Evolutionary conservation across 2,888 invertebrate species (phyloP).

Genomic region (Macaria liturata): DNA sequence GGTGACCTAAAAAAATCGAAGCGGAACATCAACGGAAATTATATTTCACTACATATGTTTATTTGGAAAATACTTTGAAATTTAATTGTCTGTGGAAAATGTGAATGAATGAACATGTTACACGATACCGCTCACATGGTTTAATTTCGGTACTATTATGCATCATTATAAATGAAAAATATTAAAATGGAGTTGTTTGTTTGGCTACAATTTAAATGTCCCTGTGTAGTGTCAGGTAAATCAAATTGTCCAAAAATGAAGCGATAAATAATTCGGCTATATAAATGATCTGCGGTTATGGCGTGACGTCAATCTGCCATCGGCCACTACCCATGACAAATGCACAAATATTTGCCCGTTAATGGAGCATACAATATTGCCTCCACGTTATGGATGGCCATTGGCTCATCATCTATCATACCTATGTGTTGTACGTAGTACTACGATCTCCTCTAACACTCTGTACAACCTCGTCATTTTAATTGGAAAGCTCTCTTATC

Average conservation of each 20-base stretch:
- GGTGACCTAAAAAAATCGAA: conserved; percentile 5
- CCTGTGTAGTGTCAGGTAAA: no score
- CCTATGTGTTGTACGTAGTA: conserved; percentile 17
- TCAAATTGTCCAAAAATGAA: conserved; percentile 15
- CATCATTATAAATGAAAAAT: conserved; percentile 21
- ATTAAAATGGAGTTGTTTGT: no score
- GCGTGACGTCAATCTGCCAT: conserved; percentile 49
- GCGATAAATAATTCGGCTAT: conserved; percentile 31
- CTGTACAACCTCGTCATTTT: conserved; percentile 21
- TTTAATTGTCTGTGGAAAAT: conserved; percentile 27
- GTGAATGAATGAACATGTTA: conserved; percentile 10
- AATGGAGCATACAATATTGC: conserved; percentile 61
- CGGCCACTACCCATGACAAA: conserved; percentile 53
- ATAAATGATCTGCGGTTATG: conserved; percentile 39
- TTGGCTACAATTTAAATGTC: no score
- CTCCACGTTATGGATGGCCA: conserved; percentile 47
- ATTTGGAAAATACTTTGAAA: conserved; percentile 16
- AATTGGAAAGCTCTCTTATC: conserved; percentile 30
- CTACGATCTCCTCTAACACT: conserved; percentile 17
- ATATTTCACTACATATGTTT: conserved; percentile 14
- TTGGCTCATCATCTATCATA: conserved; percentile 37
- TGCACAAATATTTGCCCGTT: conserved; percentile 70
- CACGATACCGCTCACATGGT: conserved; percentile 15
- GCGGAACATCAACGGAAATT: conserved; percentile 4
- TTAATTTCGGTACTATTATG: conserved; percentile 11